A percentile compares a stretch with the other conserved stretches of the same genome.
Conservation (phyloP, 2,113 vertebrate genomes). For the Mobula hypostoma region DNA sequence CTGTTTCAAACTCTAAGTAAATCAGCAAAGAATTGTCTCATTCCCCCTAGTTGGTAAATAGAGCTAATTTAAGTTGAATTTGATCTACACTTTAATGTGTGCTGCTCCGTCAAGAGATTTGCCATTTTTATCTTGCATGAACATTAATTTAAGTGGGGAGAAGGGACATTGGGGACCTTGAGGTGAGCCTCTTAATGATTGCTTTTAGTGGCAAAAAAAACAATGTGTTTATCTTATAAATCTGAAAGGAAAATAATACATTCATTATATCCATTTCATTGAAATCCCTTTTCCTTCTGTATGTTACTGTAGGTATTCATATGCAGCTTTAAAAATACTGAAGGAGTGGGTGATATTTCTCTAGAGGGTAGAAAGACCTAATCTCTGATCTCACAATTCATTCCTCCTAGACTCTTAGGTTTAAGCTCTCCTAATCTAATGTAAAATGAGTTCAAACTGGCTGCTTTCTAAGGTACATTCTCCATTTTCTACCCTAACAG, state of each 20-base stretch:
- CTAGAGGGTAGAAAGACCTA: too few relatives aligned
- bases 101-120: background rate
- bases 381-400: too few relatives aligned
- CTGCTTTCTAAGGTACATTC: too few relatives aligned
- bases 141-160: background rate
- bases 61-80: background rate
- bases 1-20: background rate
- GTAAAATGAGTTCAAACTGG: too few relatives aligned
- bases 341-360: too few relatives aligned
- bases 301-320: background rate
- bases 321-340: too few relatives aligned
- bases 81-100: background rate
- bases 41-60: background rate
- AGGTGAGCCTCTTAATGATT: background rate
- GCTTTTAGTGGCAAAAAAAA: background rate
- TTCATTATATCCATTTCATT: background rate
- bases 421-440: too few relatives aligned
- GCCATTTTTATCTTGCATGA: background rate
- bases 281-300: background rate
- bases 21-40: background rate
- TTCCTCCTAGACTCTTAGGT: too few relatives aligned
- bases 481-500: too few relatives aligned
- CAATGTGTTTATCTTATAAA: background rate
- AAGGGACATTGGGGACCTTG: background rate
- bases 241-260: background rate